A percentile compares a stretch with the other conserved stretches of the same genome.
Conservation (phyloP, 2,113 vertebrate species). For the Passer montanus region DNA sequence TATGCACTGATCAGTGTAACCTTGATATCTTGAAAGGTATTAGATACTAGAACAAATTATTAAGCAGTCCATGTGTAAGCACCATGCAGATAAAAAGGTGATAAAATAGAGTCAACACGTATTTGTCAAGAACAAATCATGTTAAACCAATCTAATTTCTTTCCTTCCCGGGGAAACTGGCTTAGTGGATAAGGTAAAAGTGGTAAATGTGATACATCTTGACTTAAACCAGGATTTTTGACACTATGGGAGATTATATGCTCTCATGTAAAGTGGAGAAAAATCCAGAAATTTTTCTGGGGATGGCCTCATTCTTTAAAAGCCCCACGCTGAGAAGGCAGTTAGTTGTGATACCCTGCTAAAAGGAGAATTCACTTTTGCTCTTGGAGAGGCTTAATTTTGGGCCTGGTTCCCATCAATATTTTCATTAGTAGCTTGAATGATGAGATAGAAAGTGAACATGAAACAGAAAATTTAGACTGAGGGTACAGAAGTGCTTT, state of each 20-base stretch:
- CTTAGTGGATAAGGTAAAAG: background rate
- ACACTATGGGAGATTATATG: background rate
- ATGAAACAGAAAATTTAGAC: background rate
- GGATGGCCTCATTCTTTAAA: background rate
- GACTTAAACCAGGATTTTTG: background rate
- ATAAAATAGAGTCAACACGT: conserved; percentile 5
- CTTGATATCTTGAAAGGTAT: background rate
- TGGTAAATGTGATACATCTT: background rate
- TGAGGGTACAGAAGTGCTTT: background rate
- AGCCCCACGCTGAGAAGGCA: background rate
- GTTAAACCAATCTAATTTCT: conserved; percentile 7
- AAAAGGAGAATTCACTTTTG: background rate
- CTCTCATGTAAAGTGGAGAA: background rate
- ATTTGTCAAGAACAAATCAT: conserved; percentile 24
- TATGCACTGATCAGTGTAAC: background rate
- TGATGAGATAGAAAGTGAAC: background rate
- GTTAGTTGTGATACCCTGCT: background rate
- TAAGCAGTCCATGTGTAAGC: background rate
- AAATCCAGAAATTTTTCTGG: background rate
- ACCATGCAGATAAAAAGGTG: conserved; percentile 12
- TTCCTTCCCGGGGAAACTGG: conserved; percentile 5
- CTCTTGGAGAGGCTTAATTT: background rate
- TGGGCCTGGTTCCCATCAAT: background rate
- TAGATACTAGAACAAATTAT: conserved; percentile 3
- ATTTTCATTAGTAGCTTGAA: background rate